Evolutionary conservation across 2,888 invertebrate genomes (phyloP).

Genomic region (Pachymerium ferrugineum): DNA sequence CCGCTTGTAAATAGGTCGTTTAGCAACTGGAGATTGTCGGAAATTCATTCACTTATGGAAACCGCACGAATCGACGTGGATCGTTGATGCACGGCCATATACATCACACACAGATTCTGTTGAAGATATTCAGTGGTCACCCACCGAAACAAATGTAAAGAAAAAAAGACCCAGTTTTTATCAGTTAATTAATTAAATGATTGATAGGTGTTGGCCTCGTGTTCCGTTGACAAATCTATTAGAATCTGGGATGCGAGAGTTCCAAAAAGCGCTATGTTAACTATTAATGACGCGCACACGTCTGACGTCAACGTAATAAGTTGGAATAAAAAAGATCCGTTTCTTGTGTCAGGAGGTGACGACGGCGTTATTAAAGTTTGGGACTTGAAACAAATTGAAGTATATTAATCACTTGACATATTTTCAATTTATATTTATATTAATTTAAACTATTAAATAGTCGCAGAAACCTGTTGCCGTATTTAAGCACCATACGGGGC

Average conservation of each 20-base stretch:
- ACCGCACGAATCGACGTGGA: slow-evolving; percentile 73
- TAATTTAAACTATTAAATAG: neutral
- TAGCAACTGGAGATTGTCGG: slow-evolving; percentile 90
- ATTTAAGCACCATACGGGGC: slow-evolving; percentile 90
- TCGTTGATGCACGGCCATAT: slow-evolving; percentile 81
- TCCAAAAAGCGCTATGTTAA: slow-evolving; percentile 84
- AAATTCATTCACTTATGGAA: slow-evolving; percentile 92
- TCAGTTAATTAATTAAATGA: no score
- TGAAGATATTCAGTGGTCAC: slow-evolving; percentile 99
- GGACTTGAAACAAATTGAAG: slow-evolving; percentile 83
- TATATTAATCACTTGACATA: slow-evolving; percentile 41
- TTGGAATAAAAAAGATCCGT: slow-evolving; percentile 89
- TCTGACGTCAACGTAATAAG: slow-evolving; percentile 95
- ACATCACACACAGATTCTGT: slow-evolving; percentile 85
- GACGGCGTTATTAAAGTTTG: slow-evolving; percentile 91
- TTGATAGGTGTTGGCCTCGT: slow-evolving; percentile 51
- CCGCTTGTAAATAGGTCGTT: slow-evolving; percentile 54
- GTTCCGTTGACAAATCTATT: slow-evolving; percentile 58
- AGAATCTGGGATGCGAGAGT: slow-evolving; percentile 94
- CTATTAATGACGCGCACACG: slow-evolving; percentile 75
- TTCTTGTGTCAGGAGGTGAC: slow-evolving; percentile 91
- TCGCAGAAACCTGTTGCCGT: slow-evolving; percentile 68
- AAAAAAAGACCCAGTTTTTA: no score
- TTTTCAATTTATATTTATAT: neutral
- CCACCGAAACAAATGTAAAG: slow-evolving; percentile 72